Conservation (phyloP, 1,140 invertebrate species). For the Drosophila jambulina region DNA sequence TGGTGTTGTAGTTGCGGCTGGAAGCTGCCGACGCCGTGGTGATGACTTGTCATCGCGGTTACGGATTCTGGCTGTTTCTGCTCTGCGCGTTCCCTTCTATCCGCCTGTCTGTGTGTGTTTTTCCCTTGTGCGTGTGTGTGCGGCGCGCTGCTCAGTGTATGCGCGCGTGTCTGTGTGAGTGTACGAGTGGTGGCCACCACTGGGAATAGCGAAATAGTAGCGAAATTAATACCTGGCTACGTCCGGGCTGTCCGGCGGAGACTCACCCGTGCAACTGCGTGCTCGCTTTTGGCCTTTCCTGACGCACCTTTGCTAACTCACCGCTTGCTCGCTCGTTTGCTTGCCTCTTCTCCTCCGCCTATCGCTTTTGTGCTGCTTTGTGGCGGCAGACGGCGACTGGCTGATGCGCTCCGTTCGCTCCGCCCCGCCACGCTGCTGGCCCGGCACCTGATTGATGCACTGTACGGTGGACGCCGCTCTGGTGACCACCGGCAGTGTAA, state of each 20-base stretch:
- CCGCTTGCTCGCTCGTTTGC: conserved; percentile 21
- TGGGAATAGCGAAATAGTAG: conserved; percentile 27
- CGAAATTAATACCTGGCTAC: conserved; percentile 60
- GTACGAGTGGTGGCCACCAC: conserved; percentile 24
- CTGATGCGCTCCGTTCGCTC: conserved; percentile 40
- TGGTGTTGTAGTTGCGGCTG: conserved; percentile 51
- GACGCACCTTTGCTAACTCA: conserved; percentile 8
- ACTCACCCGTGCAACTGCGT: conserved; percentile 52
- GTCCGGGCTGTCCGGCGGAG: conserved; percentile 21
- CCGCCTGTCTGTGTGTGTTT: conserved; percentile 35
- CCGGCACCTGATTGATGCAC: conserved; percentile 43
- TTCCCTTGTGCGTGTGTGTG: conserved; percentile 47
- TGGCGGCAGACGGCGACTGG: conserved; percentile 67
- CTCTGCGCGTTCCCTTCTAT: conserved; percentile 26
- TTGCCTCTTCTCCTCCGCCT: conserved; percentile 48
- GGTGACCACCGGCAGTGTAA: conserved; percentile 71
- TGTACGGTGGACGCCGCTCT: conserved; percentile 36
- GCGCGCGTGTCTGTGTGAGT: conserved; percentile 36
- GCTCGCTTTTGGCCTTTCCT: conserved; percentile 28
- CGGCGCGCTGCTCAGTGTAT: conserved; percentile 8
- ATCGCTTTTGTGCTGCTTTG: conserved; percentile 65
- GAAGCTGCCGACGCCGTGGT: conserved; percentile 69
- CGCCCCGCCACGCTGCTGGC: conserved; percentile 36
- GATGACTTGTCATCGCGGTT: conserved; percentile 77
- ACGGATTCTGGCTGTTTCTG: conserved; percentile 17